phyloP scores from a whole-genome alignment of 2,797 vertebrate genomes.

The Clamator glandarius region DNA sequence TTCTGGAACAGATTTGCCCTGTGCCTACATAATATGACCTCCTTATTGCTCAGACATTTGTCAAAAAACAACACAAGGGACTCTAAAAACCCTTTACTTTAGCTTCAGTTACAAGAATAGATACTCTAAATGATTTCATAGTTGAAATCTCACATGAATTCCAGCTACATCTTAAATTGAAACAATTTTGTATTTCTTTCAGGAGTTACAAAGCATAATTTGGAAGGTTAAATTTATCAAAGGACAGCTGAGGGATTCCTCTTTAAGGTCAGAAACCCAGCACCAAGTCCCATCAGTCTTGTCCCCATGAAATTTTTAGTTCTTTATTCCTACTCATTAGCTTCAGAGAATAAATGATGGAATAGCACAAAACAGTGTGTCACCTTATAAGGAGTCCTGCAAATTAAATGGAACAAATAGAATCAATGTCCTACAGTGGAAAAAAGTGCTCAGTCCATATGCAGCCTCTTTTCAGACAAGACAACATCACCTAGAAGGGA shows the following conservation, averaged over 20 bases:
- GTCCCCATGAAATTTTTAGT: neutral
- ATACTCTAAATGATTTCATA: neutral
- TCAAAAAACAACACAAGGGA: neutral
- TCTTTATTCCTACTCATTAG: neutral
- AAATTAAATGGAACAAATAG: neutral
- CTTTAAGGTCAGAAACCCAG: neutral
- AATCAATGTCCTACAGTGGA: neutral
- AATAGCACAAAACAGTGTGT: neutral
- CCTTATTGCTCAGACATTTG: neutral
- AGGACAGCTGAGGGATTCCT: neutral
- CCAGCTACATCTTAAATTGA: neutral
- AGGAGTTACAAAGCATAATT: neutral
- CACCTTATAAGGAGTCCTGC: neutral
- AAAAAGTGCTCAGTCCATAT: neutral
- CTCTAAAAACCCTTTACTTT: neutral
- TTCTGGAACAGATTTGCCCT: neutral
- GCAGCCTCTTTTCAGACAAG: neutral
- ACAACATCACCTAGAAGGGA: neutral
- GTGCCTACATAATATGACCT: neutral
- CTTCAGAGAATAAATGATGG: neutral
- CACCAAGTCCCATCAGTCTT: neutral
- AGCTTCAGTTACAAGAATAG: neutral
- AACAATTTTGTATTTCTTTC: neutral
- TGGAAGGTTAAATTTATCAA: neutral
- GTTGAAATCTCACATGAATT: neutral